These are phyloP conservation scores for Panzeria rudis DNA, from an alignment of 2,888 invertebrate species.

Conservation along the genomic window DNA sequence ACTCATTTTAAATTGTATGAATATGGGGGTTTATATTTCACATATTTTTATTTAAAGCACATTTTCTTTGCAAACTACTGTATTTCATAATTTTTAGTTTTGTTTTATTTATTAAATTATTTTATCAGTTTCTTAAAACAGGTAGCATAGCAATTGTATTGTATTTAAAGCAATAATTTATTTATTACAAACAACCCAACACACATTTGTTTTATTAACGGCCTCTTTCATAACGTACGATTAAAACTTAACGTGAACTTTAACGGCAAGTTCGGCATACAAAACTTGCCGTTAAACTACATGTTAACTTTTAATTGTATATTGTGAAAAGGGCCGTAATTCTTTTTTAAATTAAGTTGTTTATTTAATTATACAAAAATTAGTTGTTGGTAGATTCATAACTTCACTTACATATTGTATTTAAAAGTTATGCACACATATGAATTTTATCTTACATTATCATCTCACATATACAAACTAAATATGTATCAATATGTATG, in stretches of 20 bases:
- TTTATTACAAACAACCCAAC: background rate
- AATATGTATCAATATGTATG: no score
- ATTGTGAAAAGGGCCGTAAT: background rate
- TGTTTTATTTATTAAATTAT: background rate
- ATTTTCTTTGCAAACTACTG: no score
- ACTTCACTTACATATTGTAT: conserved; percentile 13
- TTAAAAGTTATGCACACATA: background rate
- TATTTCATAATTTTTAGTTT: no score
- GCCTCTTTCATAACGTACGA: no score
- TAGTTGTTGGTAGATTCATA: background rate
- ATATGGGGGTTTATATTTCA: no score
- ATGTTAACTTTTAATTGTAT: no score
- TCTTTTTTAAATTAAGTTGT: background rate
- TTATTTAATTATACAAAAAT: background rate
- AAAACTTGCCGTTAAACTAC: no score
- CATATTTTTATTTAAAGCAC: no score
- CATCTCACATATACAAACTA: no score
- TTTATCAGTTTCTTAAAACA: background rate
- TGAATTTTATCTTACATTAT: background rate
- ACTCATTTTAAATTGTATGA: no score
- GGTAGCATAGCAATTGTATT: conserved; percentile 42
- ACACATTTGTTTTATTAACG: background rate
- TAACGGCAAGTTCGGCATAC: no score
- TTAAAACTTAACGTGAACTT: no score
- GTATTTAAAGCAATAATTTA: background rate